Conservation (phyloP, 2,797 vertebrate species). For the Adelosebastes latens region DNA sequence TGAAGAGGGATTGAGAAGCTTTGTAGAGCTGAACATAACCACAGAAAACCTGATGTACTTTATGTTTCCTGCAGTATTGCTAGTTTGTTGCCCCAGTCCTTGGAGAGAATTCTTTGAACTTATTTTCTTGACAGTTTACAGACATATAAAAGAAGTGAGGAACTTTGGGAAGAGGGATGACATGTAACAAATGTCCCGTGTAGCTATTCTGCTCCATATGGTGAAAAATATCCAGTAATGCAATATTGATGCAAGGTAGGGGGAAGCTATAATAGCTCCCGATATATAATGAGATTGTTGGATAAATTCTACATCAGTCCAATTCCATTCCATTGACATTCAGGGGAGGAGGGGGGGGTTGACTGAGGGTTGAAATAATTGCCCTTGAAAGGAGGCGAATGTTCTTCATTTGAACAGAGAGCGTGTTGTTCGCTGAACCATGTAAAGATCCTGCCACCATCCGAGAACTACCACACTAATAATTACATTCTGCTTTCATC, state of each 20-base stretch:
- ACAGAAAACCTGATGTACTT: not conserved
- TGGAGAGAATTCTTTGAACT: slow-evolving; percentile 26
- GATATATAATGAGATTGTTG: slow-evolving; percentile 23
- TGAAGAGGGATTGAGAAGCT: not conserved
- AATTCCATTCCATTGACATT: slow-evolving; percentile 61
- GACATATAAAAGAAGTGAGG: slow-evolving; percentile 11
- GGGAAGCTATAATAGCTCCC: not conserved
- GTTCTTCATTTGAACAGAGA: slow-evolving; percentile 70
- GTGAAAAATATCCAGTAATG: slow-evolving; percentile 14
- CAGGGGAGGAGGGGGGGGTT: slow-evolving; percentile 17
- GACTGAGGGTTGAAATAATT: slow-evolving; percentile 81
- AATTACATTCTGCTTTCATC: slow-evolving; percentile 82
- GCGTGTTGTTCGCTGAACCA: slow-evolving; percentile 72
- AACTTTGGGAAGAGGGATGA: slow-evolving; percentile 3
- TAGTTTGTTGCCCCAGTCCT: slow-evolving; percentile 25
- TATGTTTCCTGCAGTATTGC: slow-evolving; percentile 16
- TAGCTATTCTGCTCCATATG: not conserved
- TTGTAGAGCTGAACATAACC: not conserved
- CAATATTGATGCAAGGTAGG: not conserved
- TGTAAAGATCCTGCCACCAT: slow-evolving; percentile 75
- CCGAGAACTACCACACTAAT: slow-evolving; percentile 73
- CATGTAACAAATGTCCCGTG: slow-evolving; percentile 2
- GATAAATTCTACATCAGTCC: slow-evolving; percentile 37
- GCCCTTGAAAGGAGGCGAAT: slow-evolving; percentile 71
- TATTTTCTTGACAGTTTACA: slow-evolving; percentile 19